These are phyloP conservation scores for Botrylloides violaceus DNA, from an alignment of 23 tunicate genomes.

Conservation along the genomic window DNA sequence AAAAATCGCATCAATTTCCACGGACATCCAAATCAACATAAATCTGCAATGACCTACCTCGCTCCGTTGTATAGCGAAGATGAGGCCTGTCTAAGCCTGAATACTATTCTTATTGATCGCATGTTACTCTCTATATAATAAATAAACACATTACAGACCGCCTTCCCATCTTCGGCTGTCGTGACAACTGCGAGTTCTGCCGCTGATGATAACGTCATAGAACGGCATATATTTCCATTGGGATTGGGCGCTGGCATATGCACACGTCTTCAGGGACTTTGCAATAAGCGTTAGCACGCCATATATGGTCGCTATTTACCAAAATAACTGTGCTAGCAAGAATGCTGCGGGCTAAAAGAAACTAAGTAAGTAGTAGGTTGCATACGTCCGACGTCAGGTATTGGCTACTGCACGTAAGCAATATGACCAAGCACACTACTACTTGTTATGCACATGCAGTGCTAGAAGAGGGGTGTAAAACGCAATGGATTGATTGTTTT, in stretches of 20 bases:
- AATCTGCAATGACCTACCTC: no score
- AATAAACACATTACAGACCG: not conserved
- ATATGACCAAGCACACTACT: no score
- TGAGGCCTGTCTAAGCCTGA: not conserved
- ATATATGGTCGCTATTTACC: no score
- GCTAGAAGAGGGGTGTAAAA: no score
- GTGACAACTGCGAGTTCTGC: not conserved
- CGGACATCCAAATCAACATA: not conserved
- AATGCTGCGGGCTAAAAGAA: no score
- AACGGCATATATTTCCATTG: not conserved
- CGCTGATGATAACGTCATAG: not conserved
- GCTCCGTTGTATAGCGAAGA: not conserved
- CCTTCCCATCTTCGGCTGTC: not conserved
- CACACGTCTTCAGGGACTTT: not conserved
- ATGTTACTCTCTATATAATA: not conserved
- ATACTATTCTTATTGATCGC: not conserved
- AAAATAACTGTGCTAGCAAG: no score
- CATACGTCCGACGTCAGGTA: no score
- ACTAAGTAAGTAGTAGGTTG: no score
- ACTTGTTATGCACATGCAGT: no score
- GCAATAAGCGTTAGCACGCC: not conserved
- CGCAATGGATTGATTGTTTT: no score
- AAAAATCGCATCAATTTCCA: not conserved
- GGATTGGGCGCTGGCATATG: not conserved
- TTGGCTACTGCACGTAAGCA: no score